phyloP scores from a whole-genome alignment of 2,113 vertebrate genomes.

The human region GRCh38 chr11:82742501-82743000 shows the following conservation, averaged over 20 bases:
- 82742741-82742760: neutral
- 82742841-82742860: too few relatives aligned
- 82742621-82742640: neutral
- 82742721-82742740: neutral
- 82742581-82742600: neutral
- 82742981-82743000: too few relatives aligned
- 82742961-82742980: too few relatives aligned
- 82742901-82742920: too few relatives aligned
- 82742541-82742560: neutral
- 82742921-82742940: too few relatives aligned
- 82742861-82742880: too few relatives aligned
- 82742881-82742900: too few relatives aligned
- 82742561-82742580: neutral
- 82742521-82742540: neutral
- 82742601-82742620: neutral
- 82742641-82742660: neutral
- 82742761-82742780: neutral
- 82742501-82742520: neutral
- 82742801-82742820: too few relatives aligned
- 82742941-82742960: too few relatives aligned
- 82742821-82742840: too few relatives aligned
- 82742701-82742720: conserved; percentile 23
- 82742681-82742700: neutral
- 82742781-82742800: too few relatives aligned
- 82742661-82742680: neutral